Percentiles rank a stretch among this genome's conserved stretches.
These are phyloP conservation scores for Unio pictorum DNA, from an alignment of 2,888 invertebrate species.

Conservation along the genomic window DNA sequence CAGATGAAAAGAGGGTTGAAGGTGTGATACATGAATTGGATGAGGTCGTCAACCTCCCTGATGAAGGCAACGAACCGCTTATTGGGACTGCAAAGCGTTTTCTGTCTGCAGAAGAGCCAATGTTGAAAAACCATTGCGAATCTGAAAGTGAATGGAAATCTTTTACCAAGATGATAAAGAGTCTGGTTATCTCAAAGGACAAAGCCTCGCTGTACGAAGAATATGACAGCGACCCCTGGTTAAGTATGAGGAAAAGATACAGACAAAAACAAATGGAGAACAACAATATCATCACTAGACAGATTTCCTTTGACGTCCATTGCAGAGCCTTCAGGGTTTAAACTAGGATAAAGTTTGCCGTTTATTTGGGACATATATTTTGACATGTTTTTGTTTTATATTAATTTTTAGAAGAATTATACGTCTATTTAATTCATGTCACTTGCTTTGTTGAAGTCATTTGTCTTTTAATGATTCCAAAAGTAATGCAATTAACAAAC, in stretches of 20 bases:
- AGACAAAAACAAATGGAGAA: slow-evolving; percentile 13
- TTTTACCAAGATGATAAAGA: slow-evolving; percentile 2
- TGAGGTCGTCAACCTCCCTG: slow-evolving; percentile 17
- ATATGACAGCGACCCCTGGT: slow-evolving; percentile 44
- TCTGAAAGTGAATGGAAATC: slow-evolving; percentile 32
- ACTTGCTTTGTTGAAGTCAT: too few species aligned
- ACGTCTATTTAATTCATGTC: too few species aligned
- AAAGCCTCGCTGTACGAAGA: slow-evolving; percentile 30
- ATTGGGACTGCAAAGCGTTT: slow-evolving; percentile 14
- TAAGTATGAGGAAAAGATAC: slow-evolving; percentile 30
- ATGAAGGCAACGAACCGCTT: too few species aligned
- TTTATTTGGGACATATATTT: not conserved
- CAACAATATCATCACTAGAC: slow-evolving; percentile 12
- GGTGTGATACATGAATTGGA: slow-evolving; percentile 8
- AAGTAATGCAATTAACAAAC: too few species aligned
- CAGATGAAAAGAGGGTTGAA: slow-evolving; percentile 8
- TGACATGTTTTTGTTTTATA: too few species aligned
- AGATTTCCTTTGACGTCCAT: slow-evolving; percentile 20
- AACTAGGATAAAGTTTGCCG: not conserved
- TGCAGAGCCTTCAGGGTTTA: slow-evolving; percentile 10
- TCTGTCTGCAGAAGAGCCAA: slow-evolving; percentile 22
- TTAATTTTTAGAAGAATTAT: too few species aligned
- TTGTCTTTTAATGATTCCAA: too few species aligned
- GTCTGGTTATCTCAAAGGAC: slow-evolving; percentile 17
- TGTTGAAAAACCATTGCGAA: slow-evolving; percentile 30